Base-by-base conservation (phyloP, 2,797 vertebrate genomes). In the Paratrypauchen microcephalus region DNA sequence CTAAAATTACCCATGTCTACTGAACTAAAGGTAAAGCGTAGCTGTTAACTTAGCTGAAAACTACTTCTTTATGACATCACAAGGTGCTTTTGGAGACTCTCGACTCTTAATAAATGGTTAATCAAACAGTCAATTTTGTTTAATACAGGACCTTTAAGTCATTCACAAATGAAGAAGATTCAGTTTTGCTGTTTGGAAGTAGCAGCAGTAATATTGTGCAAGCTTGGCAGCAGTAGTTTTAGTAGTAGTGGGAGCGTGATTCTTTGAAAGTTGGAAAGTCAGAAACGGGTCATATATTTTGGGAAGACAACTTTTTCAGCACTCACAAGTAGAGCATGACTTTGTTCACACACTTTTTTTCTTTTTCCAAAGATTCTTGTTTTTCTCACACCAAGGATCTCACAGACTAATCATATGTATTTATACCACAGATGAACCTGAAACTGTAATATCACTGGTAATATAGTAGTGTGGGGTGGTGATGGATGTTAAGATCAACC, bases 241-340 rank as follows among this genome's bases (percentile, higher is more conserved):
- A 61, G 32, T 39, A 39, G 59, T 61, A 61, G 59, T 39, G 32
- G 39, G 39, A 21, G 19, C 8, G 11, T 5, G 30, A 5, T 61
- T 39, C 59, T 61, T 61, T 61, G 19, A 61, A 61, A 61, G 59
- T 32, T 41, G 36, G 32, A 23, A 41, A 39, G 59, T 61, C 59
- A 61, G n/a, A 39, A 21, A 19, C 59, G 6, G 59, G 58, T 60
- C 59, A 61, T 61, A 41, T 61, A 61, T 61, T 61, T 61, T 61
- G 41, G 59, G 59, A 61, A 61, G 19, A 41, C 59, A 60, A 60
- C 28, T 32, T 36, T 61, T 21, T 32, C 57, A 32, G 28, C 26
- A 13, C 60, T 23, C 60, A n/a, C 36, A 5, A 41, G 32, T 23
- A 41, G 19, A 41, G 39, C 30, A 61, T 41, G 32, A 62, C 59